Conservation (phyloP, 2,113 vertebrate species). For the Heterotilapia buettikoferi region DNA sequence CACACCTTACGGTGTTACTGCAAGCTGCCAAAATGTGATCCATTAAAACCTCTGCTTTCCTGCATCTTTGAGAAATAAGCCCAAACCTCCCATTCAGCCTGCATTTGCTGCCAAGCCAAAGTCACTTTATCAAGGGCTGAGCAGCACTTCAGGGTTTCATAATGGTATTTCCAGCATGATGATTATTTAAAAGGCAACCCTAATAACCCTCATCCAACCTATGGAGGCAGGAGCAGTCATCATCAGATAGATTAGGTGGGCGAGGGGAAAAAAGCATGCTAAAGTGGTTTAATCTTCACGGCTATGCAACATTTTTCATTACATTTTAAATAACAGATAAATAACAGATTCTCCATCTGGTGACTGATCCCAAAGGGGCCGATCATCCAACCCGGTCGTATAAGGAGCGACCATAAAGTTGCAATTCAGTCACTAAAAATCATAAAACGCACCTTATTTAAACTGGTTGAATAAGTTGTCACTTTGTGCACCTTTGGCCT, state of each 20-base stretch:
- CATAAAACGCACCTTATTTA: background rate
- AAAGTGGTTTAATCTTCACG: background rate
- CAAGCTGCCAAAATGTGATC: constrained; percentile 26
- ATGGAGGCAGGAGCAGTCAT: background rate
- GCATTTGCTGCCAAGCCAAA: background rate
- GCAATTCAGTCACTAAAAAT: background rate
- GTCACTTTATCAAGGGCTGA: background rate
- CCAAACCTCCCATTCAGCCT: constrained; percentile 16
- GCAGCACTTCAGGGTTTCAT: background rate
- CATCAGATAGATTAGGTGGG: background rate
- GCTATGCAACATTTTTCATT: background rate
- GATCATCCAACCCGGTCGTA: background rate
- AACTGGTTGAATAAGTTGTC: background rate
- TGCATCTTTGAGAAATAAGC: background rate
- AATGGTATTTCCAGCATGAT: constrained; percentile 1
- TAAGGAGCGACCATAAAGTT: background rate
- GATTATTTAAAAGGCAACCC: constrained; percentile 4
- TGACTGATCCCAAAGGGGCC: background rate
- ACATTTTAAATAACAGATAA: background rate
- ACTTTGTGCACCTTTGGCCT: background rate
- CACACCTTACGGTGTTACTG: constrained; percentile 16
- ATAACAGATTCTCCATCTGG: background rate
- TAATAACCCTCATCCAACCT: background rate
- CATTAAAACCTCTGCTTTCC: constrained; percentile 13
- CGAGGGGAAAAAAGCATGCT: background rate